Evolutionary conservation across 2,888 invertebrate species (phyloP), one percentile per base, ranked within the genome.

Genomic region (Xestia xanthographa): DNA sequence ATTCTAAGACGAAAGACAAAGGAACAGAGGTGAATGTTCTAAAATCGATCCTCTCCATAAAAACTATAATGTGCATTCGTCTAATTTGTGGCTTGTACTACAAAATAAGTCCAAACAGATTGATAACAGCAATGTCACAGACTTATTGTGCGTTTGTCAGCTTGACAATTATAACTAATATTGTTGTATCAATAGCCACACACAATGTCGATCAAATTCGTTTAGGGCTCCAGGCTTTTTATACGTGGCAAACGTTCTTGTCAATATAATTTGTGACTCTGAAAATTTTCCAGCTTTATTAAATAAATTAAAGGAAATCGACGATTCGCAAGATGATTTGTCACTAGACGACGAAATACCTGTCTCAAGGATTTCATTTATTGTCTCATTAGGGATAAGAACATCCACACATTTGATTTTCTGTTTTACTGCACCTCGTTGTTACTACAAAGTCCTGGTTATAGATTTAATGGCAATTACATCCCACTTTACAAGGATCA

Each of bases 41-140:
- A 43, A 69, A 69, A 69, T 29, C 22, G 1, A 43, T 69, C 22
- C 2, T 69, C 8, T 58, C 43, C 17, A 22, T 69, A 26, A 12
- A 69, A 43, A 69, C 41, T 8, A 69, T 69, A 29, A 43, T 69
- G 58, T 69, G 17, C 14, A 20, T 69, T 58, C 69, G 69, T 58
- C 26, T 69, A 9, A 29, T 69, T 12, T 5, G 43, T 43, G 58
- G 58, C 5, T 29, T 69, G 1, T 58, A 58, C 56, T 69, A 69
- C 14, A 69, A 58, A 43, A 43, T 69, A 14, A 29, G 8, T 58
- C 8, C 58, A 22, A 69, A 69, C 12, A 69, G 43, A 29, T 38
- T 43, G 12, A 2, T 60, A 11, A 70, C 29, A 22, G 22, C 20
- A 20, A 17, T 70, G 5, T 58, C n/a, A 22, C 34, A 70, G 58